Conservation (phyloP, 2,113 vertebrate species). For the Oncorhynchus tshawytscha region DNA sequence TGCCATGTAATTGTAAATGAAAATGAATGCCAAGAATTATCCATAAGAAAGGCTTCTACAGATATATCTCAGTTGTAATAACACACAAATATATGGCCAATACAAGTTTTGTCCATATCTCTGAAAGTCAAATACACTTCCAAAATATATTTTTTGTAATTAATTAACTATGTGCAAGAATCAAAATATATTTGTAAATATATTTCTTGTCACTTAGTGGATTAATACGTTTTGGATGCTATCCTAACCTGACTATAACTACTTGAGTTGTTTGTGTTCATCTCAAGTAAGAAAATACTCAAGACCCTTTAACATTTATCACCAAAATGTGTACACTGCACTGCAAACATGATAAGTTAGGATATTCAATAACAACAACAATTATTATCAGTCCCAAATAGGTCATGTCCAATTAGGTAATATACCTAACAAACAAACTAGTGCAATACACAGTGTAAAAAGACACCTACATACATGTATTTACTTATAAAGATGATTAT, state of each 20-base stretch:
- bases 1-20: constrained; percentile 54
- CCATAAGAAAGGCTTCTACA: constrained; percentile 9
- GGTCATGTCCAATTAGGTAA: too few relatives aligned
- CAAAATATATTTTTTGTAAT: constrained; percentile 24
- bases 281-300: too few relatives aligned
- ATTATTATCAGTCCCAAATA: not conserved
- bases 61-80: constrained; percentile 18
- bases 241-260: constrained; percentile 19
- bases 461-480: constrained; percentile 34
- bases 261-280: too few relatives aligned
- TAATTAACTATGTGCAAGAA: constrained; percentile 45
- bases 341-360: constrained; percentile 7
- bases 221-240: constrained; percentile 1
- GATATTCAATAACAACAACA: not conserved
- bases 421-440: too few relatives aligned
- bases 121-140: not conserved
- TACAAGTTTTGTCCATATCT: not conserved
- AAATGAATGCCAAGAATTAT: constrained; percentile 32
- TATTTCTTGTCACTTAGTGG: not conserved
- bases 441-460: not conserved
- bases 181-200: constrained; percentile 8
- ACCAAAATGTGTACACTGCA: not conserved
- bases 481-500: constrained; percentile 25
- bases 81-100: not conserved
- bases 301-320: not conserved